Conservation (phyloP, 2,888 invertebrate species). For the Gibbula magus region DNA sequence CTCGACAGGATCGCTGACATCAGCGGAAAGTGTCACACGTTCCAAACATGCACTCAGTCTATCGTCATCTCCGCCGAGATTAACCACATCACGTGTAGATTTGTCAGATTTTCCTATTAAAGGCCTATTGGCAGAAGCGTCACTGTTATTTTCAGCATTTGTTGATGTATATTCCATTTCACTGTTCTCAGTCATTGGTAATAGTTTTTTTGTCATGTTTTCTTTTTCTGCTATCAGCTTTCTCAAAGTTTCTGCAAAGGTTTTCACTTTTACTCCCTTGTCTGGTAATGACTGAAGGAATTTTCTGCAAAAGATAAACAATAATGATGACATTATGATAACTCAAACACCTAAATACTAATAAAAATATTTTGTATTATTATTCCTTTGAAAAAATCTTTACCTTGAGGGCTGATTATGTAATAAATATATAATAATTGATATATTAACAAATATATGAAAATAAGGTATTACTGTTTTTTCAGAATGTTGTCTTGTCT, state of each 20-base stretch:
- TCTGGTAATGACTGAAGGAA: constrained; percentile 22
- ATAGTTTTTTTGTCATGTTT: neutral
- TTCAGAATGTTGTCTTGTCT: constrained; percentile 29
- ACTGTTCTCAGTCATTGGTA: neutral
- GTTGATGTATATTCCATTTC: neutral
- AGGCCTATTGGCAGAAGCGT: neutral
- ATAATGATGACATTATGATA: neutral
- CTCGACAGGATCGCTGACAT: neutral
- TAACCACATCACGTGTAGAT: neutral
- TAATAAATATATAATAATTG: too few species aligned
- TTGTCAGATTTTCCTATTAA: too few species aligned
- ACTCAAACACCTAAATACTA: neutral
- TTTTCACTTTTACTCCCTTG: constrained; percentile 26
- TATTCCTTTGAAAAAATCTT: too few species aligned
- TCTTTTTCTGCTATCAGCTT: constrained; percentile 8
- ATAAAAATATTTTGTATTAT: too few species aligned
- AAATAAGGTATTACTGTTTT: constrained; percentile 22
- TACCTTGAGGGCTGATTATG: neutral
- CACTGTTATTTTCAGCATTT: neutral
- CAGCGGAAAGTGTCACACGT: neutral
- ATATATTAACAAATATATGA: too few species aligned
- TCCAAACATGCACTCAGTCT: neutral
- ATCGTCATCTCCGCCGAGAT: neutral
- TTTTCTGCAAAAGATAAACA: neutral
- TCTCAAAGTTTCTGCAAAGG: constrained; percentile 16